These are phyloP conservation scores for Ranitomeya variabilis DNA, from an alignment of 2,113 vertebrate genomes.

Conservation along the genomic window DNA sequence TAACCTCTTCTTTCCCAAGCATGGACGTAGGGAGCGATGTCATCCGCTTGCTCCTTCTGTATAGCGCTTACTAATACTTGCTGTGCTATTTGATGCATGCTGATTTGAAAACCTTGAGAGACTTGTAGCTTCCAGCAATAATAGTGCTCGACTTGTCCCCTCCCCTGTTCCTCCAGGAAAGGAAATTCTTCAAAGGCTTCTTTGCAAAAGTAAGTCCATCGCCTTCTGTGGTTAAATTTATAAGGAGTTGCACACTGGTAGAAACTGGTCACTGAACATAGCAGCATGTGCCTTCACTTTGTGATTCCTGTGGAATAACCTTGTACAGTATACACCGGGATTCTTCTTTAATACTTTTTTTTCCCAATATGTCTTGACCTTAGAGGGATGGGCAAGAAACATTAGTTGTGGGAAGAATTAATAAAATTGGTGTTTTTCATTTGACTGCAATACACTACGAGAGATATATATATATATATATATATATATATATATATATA, in stretches of 20 bases:
- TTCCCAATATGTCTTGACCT: background rate
- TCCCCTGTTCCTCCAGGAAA: constrained; percentile 97
- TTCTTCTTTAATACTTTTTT: background rate
- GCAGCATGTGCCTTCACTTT: background rate
- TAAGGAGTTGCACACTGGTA: constrained; percentile 85
- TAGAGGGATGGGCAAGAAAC: background rate
- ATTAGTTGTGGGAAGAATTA: no score
- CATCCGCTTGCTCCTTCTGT: constrained; percentile 73
- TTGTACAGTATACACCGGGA: no score
- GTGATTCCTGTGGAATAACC: constrained; percentile 1
- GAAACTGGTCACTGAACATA: constrained; percentile 64
- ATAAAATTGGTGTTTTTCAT: background rate
- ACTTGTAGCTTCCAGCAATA: constrained; percentile 84
- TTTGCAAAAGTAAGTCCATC: constrained; percentile 99
- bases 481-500: no score
- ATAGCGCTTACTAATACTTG: constrained; percentile 74
- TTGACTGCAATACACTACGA: background rate
- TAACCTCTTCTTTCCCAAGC: constrained; percentile 67
- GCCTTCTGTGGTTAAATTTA: constrained; percentile 75
- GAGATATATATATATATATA: no score
- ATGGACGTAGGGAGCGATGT: constrained; percentile 70
- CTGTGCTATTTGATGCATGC: constrained; percentile 72
- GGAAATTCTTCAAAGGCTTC: constrained; percentile 99
- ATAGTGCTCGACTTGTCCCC: constrained; percentile 94
- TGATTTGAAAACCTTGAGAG: constrained; percentile 78